Conservation (phyloP, 2,113 vertebrate species). For the Scomber colias region DNA sequence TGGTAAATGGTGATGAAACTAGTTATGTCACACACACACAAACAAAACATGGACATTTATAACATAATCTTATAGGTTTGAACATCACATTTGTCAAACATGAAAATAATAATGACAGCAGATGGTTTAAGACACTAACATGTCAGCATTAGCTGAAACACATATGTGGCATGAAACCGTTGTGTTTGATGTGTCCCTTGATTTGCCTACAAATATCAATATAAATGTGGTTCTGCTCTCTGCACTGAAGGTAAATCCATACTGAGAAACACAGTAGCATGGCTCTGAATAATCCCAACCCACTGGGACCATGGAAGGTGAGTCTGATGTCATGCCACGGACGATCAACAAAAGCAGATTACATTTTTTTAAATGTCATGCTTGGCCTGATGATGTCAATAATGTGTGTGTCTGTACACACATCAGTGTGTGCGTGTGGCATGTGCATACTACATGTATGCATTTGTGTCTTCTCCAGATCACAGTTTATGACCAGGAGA, state of each 20-base stretch:
- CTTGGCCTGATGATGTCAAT: constrained; percentile 30
- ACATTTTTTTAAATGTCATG: constrained; percentile 13
- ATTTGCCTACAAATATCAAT: neutral
- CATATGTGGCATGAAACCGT: too few relatives aligned
- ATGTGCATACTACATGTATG: constrained; percentile 56
- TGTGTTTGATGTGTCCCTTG: neutral
- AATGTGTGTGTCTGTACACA: constrained; percentile 37
- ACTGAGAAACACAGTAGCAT: constrained; percentile 82
- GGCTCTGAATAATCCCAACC: constrained; percentile 93
- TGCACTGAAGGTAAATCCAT: constrained; percentile 67
- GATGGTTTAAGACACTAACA: too few relatives aligned
- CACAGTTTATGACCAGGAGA: constrained; percentile 95
- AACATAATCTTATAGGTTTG: neutral
- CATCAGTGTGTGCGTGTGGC: constrained; percentile 46
- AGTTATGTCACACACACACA: too few relatives aligned
- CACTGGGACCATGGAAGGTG: constrained; percentile 95
- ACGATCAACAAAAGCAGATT: constrained; percentile 19
- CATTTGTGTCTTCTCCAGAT: constrained; percentile 84
- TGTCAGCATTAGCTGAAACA: neutral
- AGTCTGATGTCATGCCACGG: constrained; percentile 3
- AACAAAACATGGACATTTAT: neutral
- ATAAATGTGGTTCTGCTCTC: constrained; percentile 29
- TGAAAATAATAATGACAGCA: too few relatives aligned
- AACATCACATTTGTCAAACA: too few relatives aligned
- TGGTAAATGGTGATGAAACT: too few relatives aligned